These are phyloP conservation scores for Zaprionus taronus DNA, from an alignment of 1,140 invertebrate species.

Conservation along the genomic window DNA sequence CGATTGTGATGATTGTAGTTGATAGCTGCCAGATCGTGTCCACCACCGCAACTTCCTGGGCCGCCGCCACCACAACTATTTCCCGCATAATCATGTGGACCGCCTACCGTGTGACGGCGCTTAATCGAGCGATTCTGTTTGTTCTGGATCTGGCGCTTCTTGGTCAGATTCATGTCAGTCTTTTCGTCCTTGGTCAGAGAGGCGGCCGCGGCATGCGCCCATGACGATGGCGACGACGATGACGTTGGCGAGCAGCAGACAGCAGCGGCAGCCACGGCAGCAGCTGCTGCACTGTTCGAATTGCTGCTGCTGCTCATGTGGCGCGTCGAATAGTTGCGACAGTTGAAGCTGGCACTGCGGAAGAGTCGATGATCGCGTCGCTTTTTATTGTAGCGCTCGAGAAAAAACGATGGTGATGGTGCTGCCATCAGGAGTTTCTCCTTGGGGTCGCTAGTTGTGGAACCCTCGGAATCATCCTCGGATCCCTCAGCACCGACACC, in stretches of 20 bases:
- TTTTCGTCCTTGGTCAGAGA: conserved; percentile 91
- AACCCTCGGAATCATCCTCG: conserved; percentile 83
- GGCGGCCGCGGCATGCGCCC: conserved; percentile 78
- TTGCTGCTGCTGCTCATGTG: conserved; percentile 48
- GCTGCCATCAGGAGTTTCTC: conserved; percentile 72
- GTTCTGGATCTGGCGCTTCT: conserved; percentile 88
- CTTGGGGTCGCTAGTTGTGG: conserved; percentile 82
- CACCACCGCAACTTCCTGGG: conserved; percentile 1
- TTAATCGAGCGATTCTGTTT: conserved; percentile 89
- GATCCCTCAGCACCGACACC: conserved; percentile 53
- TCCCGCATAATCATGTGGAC: conserved; percentile 90
- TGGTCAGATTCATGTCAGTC: conserved; percentile 91
- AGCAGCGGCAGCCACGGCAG: conserved; percentile 41
- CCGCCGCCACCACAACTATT: conserved; percentile 43
- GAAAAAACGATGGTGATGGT: conserved; percentile 78
- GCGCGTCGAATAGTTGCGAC: conserved; percentile 78
- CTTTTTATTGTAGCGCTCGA: conserved; percentile 84
- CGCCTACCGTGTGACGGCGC: conserved; percentile 95
- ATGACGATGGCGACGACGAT: conserved; percentile 41
- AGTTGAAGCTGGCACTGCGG: conserved; percentile 82
- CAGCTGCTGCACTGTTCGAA: conserved; percentile 14
- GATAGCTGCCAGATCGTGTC: conserved; percentile 63
- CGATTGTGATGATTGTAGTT: conserved; percentile 77
- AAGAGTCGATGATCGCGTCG: conserved; percentile 81
- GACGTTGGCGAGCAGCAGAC: conserved; percentile 57